Base-by-base conservation (phyloP, 2,888 invertebrate genomes). In the Peribatodes rhomboidaria region DNA sequence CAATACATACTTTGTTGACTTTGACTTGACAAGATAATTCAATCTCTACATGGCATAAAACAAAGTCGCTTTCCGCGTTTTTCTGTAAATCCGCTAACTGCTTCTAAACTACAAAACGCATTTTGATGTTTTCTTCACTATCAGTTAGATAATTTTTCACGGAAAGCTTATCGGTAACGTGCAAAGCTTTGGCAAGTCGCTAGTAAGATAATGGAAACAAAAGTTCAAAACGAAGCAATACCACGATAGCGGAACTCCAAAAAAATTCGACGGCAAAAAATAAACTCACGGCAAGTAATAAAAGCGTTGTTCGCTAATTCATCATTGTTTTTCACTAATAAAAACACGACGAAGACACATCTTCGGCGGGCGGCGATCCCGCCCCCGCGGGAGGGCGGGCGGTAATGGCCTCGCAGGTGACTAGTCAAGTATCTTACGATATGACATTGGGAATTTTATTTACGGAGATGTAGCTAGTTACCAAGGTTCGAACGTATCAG, bases 271-370 rank as follows among this genome's bases (percentile, higher is more conserved):
- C 70, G 75, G 71, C 70, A 71, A 77, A 87, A 82, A 84, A 55
- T 10, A 82, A 82, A 79, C 74, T 77, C 79, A 79, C 73, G 80
- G 65, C 81, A 73, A 81, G 84, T 86, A 86, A 88, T 87, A 88
- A 87, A 85, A 80, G 83, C 81, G 83, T 83, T 80, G 83, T 85
- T 82, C 85, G 79, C 84, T 88, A 89, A 91, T 90, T 89, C 88
- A 88, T 91, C 88, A 90, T 88, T 89, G 91, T 89, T 88, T 86
- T 87, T 87, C 81, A 84, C 85, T 87, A 89, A 89, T 89, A 89
- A 90, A 91, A 89, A 90, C 88, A 89, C 82, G 90, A 88, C 87
- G 84, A 83, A 85, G 86, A 87, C 88, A 90, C 80, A 75, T 83
- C 80, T 80, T 71, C 65, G 69, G 65, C 54, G 68, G 59, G 61